A percentile compares a stretch with the other conserved stretches of the same genome.
Evolutionary conservation across 2,888 invertebrate species (phyloP).

Genomic region (Deilephila porcellus): DNA sequence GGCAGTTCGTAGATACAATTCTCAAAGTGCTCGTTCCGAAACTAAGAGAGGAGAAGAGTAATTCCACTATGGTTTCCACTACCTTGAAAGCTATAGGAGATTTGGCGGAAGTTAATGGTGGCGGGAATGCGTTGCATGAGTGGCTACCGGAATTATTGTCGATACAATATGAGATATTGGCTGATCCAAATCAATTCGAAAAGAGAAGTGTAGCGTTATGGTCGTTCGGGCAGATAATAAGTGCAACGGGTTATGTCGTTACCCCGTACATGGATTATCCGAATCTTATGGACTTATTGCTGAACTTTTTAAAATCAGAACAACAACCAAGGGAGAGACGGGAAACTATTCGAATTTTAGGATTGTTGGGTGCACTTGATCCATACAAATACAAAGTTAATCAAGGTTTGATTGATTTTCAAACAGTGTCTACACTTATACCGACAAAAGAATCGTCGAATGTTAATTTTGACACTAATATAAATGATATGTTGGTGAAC

Average conservation of each 20-base stretch:
- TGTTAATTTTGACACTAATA: constrained; percentile 86
- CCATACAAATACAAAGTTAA: constrained; percentile 99
- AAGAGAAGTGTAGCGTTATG: constrained; percentile 97
- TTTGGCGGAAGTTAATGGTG: constrained; percentile 95
- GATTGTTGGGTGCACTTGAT: constrained; percentile 97
- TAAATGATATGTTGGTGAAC: constrained; percentile 96
- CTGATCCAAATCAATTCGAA: constrained; percentile 96
- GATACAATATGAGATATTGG: constrained; percentile 95
- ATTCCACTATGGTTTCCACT: constrained; percentile 95
- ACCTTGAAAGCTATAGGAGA: constrained; percentile 97
- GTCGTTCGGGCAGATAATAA: constrained; percentile 97
- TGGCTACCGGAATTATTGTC: constrained; percentile 95
- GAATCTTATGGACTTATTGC: constrained; percentile 94
- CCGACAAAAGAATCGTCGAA: constrained; percentile 89
- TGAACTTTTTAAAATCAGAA: constrained; percentile 97
- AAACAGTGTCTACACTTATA: constrained; percentile 91
- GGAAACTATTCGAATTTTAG: constrained; percentile 97
- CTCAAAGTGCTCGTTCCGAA: constrained; percentile 95
- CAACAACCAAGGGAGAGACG: constrained; percentile 93
- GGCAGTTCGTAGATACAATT: constrained; percentile 98
- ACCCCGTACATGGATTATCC: constrained; percentile 98
- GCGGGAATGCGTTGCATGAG: constrained; percentile 93
- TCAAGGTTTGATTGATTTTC: constrained; percentile 95
- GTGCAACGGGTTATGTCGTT: constrained; percentile 98
- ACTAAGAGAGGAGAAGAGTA: constrained; percentile 93